Base-by-base conservation (phyloP, 2,797 vertebrate species). In the Dendrocincla fuliginosa region DNA sequence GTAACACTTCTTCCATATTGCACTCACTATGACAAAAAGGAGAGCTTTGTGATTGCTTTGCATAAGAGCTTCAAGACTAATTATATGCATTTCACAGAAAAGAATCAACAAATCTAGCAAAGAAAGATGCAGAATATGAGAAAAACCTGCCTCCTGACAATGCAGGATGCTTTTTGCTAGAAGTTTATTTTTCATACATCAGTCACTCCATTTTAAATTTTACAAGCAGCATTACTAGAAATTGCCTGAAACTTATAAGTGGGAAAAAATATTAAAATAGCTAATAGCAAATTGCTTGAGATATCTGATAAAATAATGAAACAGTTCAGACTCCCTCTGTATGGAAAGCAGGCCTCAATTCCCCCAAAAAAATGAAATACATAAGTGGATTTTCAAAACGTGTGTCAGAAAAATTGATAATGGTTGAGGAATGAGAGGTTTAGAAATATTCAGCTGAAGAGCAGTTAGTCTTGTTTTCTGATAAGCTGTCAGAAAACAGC, bases 401-500 rank as follows among this genome's bases (percentile, higher is more conserved):
- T 79, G 64, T 94, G 77, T 95, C 93, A 90, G 23, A 55, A 88
- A 79, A 94, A 90, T 63, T 71, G 69, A 83, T 91, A 88, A 5
- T 73, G 50, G 57, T 93, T 91, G 67, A 88, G 55, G 76, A 89
- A 84, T 12, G 50, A 77, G 76, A 90, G 47, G 37, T 84, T 96
- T 93, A 82, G 69, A 93, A 95, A 94, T 75, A 94, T 56, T 96
- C 67, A 88, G 53, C 84, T 94, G 89, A 95, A 93, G 94, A 93
- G 87, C 96, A 95, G 95, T 94, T 95, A 96, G 93, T 67, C 89
- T 96, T 95, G 94, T 94, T 97, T 97, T 94, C 89, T 85, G 94
- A 93, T 96, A 94, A 96, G 87, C 94, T 96, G 95, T 95, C 96
- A 96, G 87, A 94, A 96, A 96, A 95, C 95, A 95, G 94, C 95